phyloP scores from a whole-genome alignment of 2,888 invertebrate species.

The Romanomermis culicivorax region DNA sequence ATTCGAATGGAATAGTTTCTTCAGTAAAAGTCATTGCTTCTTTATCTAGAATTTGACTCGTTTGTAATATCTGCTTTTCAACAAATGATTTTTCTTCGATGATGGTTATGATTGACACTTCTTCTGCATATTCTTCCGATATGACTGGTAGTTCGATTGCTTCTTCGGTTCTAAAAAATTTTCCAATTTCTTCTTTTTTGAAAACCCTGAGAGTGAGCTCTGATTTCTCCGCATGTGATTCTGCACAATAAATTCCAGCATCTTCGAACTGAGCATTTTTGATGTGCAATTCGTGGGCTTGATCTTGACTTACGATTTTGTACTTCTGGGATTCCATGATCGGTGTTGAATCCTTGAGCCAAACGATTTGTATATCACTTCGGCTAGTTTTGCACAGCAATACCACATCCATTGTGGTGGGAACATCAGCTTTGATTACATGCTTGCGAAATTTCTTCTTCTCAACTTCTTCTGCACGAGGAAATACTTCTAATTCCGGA shows the following conservation, averaged over 20 bases:
- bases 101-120: too few species aligned
- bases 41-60: background rate
- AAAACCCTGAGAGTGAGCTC: too few species aligned
- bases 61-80: too few species aligned
- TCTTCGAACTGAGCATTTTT: slow-evolving; percentile 19
- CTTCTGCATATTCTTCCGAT: too few species aligned
- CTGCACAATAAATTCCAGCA: slow-evolving; percentile 23
- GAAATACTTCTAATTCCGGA: too few species aligned
- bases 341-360: background rate
- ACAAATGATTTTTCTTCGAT: too few species aligned
- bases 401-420: background rate
- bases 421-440: too few species aligned
- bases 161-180: background rate
- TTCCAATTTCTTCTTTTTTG: background rate
- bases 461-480: too few species aligned
- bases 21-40: too few species aligned
- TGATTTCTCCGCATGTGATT: too few species aligned
- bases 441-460: too few species aligned
- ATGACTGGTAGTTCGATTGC: background rate
- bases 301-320: background rate
- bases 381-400: background rate
- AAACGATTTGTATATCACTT: background rate
- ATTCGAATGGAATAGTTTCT: slow-evolving; percentile 58
- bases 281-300: slow-evolving; percentile 17
- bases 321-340: background rate